phyloP scores from a whole-genome alignment of 2,113 vertebrate species.

The Microcebus jonahi region DNA sequence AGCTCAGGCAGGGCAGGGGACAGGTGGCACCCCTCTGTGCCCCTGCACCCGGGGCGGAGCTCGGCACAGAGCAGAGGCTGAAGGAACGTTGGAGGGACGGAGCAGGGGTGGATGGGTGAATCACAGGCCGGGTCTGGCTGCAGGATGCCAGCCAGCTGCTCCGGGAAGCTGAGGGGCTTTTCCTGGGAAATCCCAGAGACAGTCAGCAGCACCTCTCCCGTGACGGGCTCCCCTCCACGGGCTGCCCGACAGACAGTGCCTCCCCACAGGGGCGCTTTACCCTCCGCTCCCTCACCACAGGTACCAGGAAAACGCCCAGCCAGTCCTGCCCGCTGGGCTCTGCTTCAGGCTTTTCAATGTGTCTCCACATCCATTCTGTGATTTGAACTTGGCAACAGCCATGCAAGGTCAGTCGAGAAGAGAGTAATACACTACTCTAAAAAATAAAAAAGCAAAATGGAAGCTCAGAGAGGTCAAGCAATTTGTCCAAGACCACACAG shows the following conservation, averaged over 20 bases:
- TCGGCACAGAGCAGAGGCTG: background rate
- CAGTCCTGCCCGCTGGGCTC: background rate
- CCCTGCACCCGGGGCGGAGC: background rate
- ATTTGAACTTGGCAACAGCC: background rate
- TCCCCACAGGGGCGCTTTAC: background rate
- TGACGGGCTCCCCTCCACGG: accelerated
- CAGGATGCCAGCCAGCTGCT: background rate
- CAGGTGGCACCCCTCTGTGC: background rate
- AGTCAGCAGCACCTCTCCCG: background rate
- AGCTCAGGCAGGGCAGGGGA: background rate
- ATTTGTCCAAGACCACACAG: background rate
- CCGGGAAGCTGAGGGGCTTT: background rate
- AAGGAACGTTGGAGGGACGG: no score
- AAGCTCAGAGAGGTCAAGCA: background rate
- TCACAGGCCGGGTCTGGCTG: background rate
- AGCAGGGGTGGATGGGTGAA: accelerated
- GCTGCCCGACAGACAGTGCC: background rate
- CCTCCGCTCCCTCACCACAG: accelerated
- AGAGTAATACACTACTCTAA: background rate
- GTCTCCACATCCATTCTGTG: background rate
- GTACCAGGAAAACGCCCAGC: accelerated
- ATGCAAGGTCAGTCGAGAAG: background rate
- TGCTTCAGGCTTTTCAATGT: accelerated
- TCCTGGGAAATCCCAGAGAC: background rate
- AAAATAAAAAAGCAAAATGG: background rate